Base-by-base conservation (phyloP, 1,140 invertebrate genomes). In the Lucilia cuprina region DNA sequence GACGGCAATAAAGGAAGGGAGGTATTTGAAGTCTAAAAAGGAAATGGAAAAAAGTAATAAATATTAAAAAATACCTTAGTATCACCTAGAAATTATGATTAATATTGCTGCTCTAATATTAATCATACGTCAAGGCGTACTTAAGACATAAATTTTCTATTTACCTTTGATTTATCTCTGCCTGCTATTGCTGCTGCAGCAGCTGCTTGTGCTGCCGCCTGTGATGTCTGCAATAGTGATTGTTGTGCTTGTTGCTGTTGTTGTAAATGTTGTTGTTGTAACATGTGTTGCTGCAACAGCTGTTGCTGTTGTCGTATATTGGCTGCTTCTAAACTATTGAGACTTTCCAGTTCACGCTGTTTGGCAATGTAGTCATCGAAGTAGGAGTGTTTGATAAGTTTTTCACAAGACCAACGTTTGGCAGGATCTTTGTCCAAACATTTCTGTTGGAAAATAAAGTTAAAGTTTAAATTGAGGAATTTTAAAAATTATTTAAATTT, bases 391-490 rank as follows among this genome's bases (percentile, higher is more conserved):
- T 95, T 93, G 14, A 99, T 91, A 25, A 99, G 92, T 91, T 98
- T 96, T 86, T 98, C 96, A 91, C 98, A 97, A 0, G 96, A 96
- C 95, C 96, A 96, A 87, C 99, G 93, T 90, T 96, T 95, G 77
- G 94, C 93, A 0, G 98, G 98, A 92, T 99, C 97, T 92, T 98
- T 98, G 89, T 98, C 96, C 80, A 99, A 91, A 90, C 98, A 99
- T 94, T 96, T 97, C 95, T 97, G 91, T 30, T n/a, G 35, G 19
- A 21, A 19, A 41, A 41, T n/a, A n/a, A n/a, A n/a, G n/a, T n/a
- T n/a, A n/a, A n/a, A n/a, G n/a, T n/a, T n/a, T n/a, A n/a, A n/a
- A n/a, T n/a, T n/a, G n/a, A n/a, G n/a, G n/a, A n/a, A n/a, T n/a
- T n/a, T n/a, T n/a, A n/a, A n/a, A n/a, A n/a, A n/a, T n/a, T 41